A percentile compares a stretch with the other conserved stretches of the same genome.
Conservation (phyloP, 2,113 vertebrate genomes). For the Anser brachyrhynchus region DNA sequence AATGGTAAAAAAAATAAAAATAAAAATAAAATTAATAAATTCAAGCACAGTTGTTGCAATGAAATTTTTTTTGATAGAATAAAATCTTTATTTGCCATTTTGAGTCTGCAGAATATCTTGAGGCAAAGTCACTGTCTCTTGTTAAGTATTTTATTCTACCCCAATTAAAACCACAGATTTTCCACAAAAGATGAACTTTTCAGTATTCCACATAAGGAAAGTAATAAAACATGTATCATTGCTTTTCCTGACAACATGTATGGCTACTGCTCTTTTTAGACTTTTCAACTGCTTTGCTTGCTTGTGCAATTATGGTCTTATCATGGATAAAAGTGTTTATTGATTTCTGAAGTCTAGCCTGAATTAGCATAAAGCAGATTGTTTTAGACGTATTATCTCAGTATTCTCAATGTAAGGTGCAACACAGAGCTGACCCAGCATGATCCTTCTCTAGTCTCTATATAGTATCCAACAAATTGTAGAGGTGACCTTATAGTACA, state of each 20-base stretch:
- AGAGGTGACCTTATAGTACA: background rate
- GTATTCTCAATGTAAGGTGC: background rate
- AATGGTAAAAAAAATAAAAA: background rate
- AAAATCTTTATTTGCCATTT: conserved; percentile 4
- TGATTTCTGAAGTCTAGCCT: background rate
- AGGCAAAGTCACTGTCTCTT: conserved; percentile 18
- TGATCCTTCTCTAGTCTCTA: background rate
- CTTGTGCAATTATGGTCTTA: conserved; percentile 22
- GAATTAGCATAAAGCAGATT: background rate
- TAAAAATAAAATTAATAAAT: background rate
- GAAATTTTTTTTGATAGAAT: background rate
- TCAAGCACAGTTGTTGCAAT: background rate
- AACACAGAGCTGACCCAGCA: background rate
- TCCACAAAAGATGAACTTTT: conserved; percentile 32
- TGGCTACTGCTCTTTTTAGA: background rate
- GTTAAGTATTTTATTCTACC: conserved; percentile 19
- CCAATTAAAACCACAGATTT: conserved; percentile 33
- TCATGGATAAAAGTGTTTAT: conserved; percentile 3
- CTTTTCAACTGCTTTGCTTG: conserved; percentile 48
- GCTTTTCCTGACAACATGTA: conserved; percentile 6
- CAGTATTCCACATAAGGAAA: background rate
- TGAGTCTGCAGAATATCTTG: background rate
- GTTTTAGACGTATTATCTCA: background rate
- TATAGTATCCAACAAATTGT: background rate
- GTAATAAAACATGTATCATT: background rate